These are phyloP conservation scores for Rostratula benghalensis DNA, from an alignment of 2,113 vertebrate genomes.

Conservation along the genomic window DNA sequence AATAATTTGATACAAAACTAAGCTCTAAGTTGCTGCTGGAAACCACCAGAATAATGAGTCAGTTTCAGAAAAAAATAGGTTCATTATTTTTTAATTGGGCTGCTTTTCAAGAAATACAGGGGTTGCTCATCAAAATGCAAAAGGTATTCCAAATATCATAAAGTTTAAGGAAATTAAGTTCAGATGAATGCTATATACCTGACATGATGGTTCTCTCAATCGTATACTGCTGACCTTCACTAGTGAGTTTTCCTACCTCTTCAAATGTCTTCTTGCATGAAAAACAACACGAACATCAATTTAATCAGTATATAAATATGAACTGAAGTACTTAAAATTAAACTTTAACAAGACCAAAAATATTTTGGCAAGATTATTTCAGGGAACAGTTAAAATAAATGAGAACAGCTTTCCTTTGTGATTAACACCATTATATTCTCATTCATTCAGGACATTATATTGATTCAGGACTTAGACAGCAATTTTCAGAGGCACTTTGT, in stretches of 20 bases:
- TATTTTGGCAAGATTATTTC: constrained; percentile 21
- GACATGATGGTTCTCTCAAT: not conserved
- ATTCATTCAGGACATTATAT: constrained; percentile 17
- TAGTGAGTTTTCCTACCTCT: not conserved
- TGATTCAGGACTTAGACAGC: not conserved
- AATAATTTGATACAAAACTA: constrained; percentile 33
- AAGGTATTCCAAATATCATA: constrained; percentile 20
- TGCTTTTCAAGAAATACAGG: constrained; percentile 31
- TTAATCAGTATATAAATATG: not conserved
- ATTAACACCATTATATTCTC: constrained; percentile 40
- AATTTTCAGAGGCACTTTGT: constrained; percentile 20
- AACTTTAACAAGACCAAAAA: not conserved
- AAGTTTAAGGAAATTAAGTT: constrained; percentile 31
- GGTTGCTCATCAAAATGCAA: constrained; percentile 40
- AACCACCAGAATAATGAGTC: constrained; percentile 55
- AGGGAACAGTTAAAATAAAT: constrained; percentile 13
- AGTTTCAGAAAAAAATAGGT: constrained; percentile 26
- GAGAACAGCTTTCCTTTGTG: constrained; percentile 23
- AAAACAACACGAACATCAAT: not conserved
- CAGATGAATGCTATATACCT: not conserved
- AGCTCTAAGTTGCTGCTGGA: constrained; percentile 24
- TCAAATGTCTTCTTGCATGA: not conserved
- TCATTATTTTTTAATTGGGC: constrained; percentile 73
- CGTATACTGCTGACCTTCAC: not conserved
- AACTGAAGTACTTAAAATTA: not conserved